Base-by-base conservation (phyloP, 1,140 invertebrate genomes). In the Hermetia illucens region DNA sequence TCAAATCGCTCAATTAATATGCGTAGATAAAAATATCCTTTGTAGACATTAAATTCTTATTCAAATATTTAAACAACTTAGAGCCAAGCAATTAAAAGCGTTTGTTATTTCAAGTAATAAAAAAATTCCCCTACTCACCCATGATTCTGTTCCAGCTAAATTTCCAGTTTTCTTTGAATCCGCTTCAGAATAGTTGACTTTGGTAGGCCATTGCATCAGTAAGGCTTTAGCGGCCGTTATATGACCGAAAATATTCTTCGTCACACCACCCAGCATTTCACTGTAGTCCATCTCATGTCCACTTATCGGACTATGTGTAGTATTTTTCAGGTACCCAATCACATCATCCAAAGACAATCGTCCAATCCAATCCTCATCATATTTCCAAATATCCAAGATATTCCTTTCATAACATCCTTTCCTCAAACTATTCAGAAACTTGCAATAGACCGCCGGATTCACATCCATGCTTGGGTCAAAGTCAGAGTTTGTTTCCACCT, bases 371-470 rank as follows among this genome's bases (percentile, higher is more conserved):
- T 58, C 55, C 21, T 56, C 52, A 52, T 78, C 62, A 50, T 68
- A 79, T 19, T 71, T 63, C 78, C 78, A 85, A 41, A 85, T 60
- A 50, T 83, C 78, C 34, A 80, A 55, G 43, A 83, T 65, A 59
- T 73, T 82, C 42, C 66, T 58, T 40, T 75, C 51, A 29, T 74
- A 63, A 49, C 81, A 85, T 24, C 62, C 65, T 34, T 55, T 59
- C 25, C 68, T 62, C 42, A 79, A 64, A 33, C 47, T 68, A 38
- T 72, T 58, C 13, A 75, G 43, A 40, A 77, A 56, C 32, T 51
- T 47, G 52, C 76, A 79, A 49, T 77, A 79, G 27, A 72, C 45
- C 3, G 64, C 51, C 35, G 61, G 47, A 41, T 63, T 56, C 1
- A 69, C 46, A 52, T 67, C 63, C 21, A 76, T 48, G 21, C 63